These are phyloP conservation scores for Ectemnius cavifrons DNA, from an alignment of 2,888 invertebrate genomes.

Conservation along the genomic window DNA sequence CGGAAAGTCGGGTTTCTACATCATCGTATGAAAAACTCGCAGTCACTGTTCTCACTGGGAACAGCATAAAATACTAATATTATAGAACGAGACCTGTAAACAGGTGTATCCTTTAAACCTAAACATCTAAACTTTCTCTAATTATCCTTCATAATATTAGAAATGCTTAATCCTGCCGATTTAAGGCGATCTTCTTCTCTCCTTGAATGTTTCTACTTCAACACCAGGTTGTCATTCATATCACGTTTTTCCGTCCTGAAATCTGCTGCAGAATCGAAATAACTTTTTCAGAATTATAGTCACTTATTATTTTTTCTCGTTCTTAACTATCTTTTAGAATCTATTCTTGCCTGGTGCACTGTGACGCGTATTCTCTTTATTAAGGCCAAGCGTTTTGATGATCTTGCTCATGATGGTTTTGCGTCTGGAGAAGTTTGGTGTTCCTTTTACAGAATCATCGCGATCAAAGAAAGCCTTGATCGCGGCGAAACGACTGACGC, in stretches of 20 bases:
- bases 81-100: no score
- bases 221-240: constrained; percentile 15
- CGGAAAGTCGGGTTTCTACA: no score
- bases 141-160: no score
- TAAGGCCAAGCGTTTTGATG: constrained; percentile 1
- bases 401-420: constrained; percentile 17
- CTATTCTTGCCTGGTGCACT: neutral
- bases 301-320: neutral
- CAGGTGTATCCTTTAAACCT: no score
- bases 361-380: neutral
- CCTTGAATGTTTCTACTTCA: neutral
- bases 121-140: no score
- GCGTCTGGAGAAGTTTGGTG: neutral
- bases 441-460: neutral
- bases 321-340: neutral
- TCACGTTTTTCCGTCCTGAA: neutral
- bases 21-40: no score
- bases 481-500: constrained; percentile 19
- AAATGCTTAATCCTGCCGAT: no score
- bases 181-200: no score
- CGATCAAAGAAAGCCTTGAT: constrained; percentile 34
- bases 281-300: neutral
- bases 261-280: constrained; percentile 22
- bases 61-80: no score
- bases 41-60: no score